A percentile compares a stretch with the other conserved stretches of the same genome.
Conservation (phyloP, 2,888 invertebrate genomes). For the Polyommatus icarus region DNA sequence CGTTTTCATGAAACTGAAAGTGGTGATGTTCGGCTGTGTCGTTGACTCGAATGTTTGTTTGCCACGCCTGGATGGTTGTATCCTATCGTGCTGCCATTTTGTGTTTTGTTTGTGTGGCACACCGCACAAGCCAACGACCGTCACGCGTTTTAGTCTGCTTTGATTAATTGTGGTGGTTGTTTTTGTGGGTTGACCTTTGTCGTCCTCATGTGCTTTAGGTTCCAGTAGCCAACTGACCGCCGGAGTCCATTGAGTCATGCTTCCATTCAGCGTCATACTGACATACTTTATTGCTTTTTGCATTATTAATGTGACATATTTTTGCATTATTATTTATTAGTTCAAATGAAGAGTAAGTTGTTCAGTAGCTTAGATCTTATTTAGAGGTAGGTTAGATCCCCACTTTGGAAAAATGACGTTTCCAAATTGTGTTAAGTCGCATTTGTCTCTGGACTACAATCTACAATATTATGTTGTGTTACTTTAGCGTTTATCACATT, state of each 20-base stretch:
- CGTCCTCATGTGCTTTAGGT: neutral
- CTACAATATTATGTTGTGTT: no score
- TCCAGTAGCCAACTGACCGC: neutral
- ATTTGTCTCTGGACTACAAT: no score
- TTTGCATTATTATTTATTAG: neutral
- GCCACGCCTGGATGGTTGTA: constrained; percentile 69
- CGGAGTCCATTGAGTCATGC: neutral
- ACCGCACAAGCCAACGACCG: constrained; percentile 44
- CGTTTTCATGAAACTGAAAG: constrained; percentile 79
- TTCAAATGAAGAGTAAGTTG: no score
- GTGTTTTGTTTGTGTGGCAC: constrained; percentile 60
- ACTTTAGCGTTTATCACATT: no score
- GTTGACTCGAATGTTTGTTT: constrained; percentile 78
- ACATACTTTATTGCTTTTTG: constrained; percentile 3
- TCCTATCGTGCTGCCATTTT: constrained; percentile 72
- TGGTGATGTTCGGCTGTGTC: constrained; percentile 76
- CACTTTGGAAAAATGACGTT: no score
- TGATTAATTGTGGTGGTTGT: neutral
- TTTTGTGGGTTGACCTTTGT: neutral
- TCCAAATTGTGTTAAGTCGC: no score
- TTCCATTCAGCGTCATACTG: neutral
- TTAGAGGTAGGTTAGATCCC: no score
- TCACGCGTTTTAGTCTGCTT: constrained; percentile 4
- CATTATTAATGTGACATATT: neutral
- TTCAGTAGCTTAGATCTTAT: no score